Base-by-base conservation (phyloP, 1,140 invertebrate species). In the Heliconius melpomene region DNA sequence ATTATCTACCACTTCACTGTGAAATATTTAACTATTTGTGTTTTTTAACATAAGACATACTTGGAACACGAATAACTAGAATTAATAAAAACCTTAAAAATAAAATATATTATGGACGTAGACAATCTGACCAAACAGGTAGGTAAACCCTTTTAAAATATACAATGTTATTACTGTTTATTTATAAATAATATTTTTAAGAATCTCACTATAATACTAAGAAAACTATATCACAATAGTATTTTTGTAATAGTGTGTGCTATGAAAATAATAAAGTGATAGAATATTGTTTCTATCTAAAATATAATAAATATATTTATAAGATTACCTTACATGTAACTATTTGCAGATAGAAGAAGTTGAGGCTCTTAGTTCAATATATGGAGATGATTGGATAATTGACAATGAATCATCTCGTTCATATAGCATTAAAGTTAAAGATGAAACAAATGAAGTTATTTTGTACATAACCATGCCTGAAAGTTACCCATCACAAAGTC, bases 361-460 rank as follows among this genome's bases (percentile, higher is more conserved):
- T 54, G 96, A 97, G 93, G 96, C 96, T 2, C 90, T 98, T 16
- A 94, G 93, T 79, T 95, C 97, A n/a, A 98, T 98, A 77, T 98
- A 97, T 89, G 96, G 95, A 7, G 93, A 96, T 72, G 96, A 97
- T 83, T 98, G 96, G 96, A 93, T 94, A 77, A 94, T 93, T 3
- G 96, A 97, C 81, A 95, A 96, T 90, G 95, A 94, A 80, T 91
- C 89, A 20, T 91, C 94, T 50, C 92, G 94, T 83, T 92, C 94
- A 0, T 97, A 95, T 85, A 95, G 94, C 85, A 95, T 96, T n/a
- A 92, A 88, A 76, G 91, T 97, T n/a, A 88, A 83, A 26, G 93
- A 95, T 72, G 92, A 86, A 46, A 87, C 93, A 74, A 90, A 93
- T 89, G 90, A 95, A 86, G 95, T 95, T 38, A 92, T 93, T 74